Base-by-base conservation (phyloP, 2,888 invertebrate genomes). In the Tinea trinotella region DNA sequence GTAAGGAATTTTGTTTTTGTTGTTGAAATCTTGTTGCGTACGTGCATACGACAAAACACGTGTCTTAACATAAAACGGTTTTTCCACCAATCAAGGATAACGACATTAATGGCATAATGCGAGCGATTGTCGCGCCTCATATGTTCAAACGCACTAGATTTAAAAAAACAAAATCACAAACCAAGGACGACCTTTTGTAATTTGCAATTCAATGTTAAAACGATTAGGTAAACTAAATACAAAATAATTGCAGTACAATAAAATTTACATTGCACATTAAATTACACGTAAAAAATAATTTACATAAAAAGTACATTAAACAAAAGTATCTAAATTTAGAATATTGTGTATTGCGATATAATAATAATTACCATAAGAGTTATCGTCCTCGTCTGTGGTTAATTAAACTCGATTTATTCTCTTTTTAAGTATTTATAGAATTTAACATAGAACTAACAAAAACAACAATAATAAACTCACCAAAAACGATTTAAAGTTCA, bases 71-170 rank as follows among this genome's bases (percentile, higher is more conserved):
- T 19, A n/a, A 48, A 3, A 19, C 18, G 50, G 50, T 24, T 24
- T 50, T 50, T 24, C 50, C 50, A 50, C 24, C 13, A 24, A 50
- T 50, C 50, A 50, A 50, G 50, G 50, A 50, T 50, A 24, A 24
- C 50, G 50, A 24, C 50, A 50, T 50, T 13, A 22, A 24, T 19
- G 40, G 40, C 40, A 40, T 40, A 40, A 40, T n/a, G 40, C 13
- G 40, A 40, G 40, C 24, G 24, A 24, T 5, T 15, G 40, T 15
- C 40, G 40, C 40, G 15, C 40, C 24, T 40, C 40, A n/a, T 40
- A 40, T 13, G 13, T n/a, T 40, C 13, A 13, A 40, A 40, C 35
- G 35, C 40, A 40, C 2, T 7, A 30, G 7, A 30, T 40, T 40
- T 40, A 40, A 40, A 7, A 40, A 40, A 15, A 40, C 7, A 40